Percentiles rank a stretch among this genome's conserved stretches.
These are phyloP conservation scores for Acipenser transmontanus DNA, from an alignment of 2,797 vertebrate genomes.

Conservation along the genomic window DNA sequence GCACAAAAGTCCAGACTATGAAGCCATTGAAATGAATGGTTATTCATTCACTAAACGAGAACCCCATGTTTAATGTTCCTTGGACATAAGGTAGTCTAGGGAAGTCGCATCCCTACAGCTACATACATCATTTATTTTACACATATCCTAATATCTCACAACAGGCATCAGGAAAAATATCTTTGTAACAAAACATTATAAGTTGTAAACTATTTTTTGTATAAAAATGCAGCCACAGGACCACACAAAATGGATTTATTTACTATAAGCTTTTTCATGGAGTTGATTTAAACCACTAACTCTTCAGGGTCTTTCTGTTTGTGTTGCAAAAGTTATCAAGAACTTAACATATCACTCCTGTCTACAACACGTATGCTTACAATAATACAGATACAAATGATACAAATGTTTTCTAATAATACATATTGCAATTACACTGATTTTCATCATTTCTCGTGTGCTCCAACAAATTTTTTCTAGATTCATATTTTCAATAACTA, in stretches of 20 bases:
- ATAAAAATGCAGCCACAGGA: conserved; percentile 11
- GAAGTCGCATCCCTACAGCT: conserved; percentile 93
- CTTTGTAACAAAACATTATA: conserved; percentile 57
- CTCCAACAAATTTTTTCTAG: no score
- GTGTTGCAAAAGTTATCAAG: no score
- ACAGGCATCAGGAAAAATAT: conserved; percentile 85
- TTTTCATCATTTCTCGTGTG: no score
- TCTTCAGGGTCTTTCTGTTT: not conserved
- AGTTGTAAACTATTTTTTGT: conserved; percentile 56
- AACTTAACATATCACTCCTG: no score
- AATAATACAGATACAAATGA: no score
- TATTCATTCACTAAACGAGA: conserved; percentile 99
- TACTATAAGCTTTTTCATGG: not conserved
- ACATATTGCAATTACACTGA: no score
- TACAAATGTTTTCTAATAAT: no score
- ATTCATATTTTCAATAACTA: no score
- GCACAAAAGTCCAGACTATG: conserved; percentile 89
- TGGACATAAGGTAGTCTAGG: conserved; percentile 96
- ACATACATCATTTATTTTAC: conserved; percentile 99
- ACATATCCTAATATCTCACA: conserved; percentile 96
- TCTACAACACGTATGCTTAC: no score
- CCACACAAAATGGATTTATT: conserved; percentile 10
- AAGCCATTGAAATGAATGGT: conserved; percentile 95
- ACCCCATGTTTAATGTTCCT: conserved; percentile 99
- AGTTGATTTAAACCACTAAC: not conserved